phyloP scores from a whole-genome alignment of 1,140 invertebrate species.

The Trichoplusia ni region DNA sequence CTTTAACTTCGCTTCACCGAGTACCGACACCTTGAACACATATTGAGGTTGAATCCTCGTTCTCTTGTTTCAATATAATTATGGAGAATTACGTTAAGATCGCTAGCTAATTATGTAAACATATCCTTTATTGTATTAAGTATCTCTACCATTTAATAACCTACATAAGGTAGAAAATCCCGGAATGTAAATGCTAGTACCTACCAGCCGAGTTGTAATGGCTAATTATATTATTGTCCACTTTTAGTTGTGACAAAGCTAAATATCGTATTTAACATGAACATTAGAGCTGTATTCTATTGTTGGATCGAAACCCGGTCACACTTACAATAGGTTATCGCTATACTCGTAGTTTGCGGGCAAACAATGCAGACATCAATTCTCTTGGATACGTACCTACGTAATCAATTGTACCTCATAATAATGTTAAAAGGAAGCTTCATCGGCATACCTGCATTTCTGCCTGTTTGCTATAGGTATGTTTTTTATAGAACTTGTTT shows the following conservation, averaged over 20 bases:
- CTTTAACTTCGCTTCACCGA: constrained; percentile 74
- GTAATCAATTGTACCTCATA: constrained; percentile 30
- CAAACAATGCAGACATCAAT: constrained; percentile 32
- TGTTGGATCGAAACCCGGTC: background rate
- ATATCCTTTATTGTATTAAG: background rate
- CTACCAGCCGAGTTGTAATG: too few relatives aligned
- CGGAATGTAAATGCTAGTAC: too few relatives aligned
- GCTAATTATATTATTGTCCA: too few relatives aligned
- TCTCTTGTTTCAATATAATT: constrained; percentile 73
- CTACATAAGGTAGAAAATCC: too few relatives aligned
- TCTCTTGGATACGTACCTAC: constrained; percentile 33
- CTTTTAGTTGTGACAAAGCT: background rate
- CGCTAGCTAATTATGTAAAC: background rate
- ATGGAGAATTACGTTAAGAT: constrained; percentile 67
- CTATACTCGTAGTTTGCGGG: constrained; percentile 5
- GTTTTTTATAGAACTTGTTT: too few relatives aligned
- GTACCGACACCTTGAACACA: constrained; percentile 73
- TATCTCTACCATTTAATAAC: too few relatives aligned
- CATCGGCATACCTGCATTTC: background rate
- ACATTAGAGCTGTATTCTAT: constrained; percentile 1
- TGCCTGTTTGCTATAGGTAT: too few relatives aligned
- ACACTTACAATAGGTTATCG: constrained; percentile 5
- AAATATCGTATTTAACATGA: constrained; percentile 1
- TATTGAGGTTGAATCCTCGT: constrained; percentile 75
- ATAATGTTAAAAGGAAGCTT: constrained; percentile 27